Evolutionary conservation across 2,797 vertebrate genomes (phyloP).

Genomic region (Notolepis coatsorum): DNA sequence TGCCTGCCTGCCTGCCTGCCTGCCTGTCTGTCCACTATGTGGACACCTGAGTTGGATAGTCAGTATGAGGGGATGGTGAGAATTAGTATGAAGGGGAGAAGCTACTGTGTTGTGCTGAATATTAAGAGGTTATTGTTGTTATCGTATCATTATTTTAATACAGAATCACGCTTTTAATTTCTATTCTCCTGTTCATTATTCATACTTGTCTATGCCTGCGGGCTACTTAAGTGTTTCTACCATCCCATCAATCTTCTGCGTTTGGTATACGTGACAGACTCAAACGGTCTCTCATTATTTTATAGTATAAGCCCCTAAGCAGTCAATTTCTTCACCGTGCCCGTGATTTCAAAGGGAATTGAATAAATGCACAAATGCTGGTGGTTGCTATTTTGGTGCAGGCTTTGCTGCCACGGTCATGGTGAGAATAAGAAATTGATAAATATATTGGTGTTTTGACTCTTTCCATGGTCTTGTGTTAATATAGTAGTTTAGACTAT

Average conservation of each 20-base stretch:
- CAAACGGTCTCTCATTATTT: conserved; percentile 43
- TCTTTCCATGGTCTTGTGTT: too few species aligned
- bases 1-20: not conserved
- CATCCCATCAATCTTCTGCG: conserved; percentile 32
- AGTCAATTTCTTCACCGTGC: conserved; percentile 47
- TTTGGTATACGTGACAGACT: conserved; percentile 24
- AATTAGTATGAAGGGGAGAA: too few species aligned
- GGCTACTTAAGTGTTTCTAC: conserved; percentile 3
- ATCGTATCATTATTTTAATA: too few species aligned
- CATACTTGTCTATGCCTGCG: not conserved
- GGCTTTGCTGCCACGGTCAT: conserved; percentile 1
- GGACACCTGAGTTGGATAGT: too few species aligned
- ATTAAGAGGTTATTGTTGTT: too few species aligned
- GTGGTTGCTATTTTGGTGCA: conserved; percentile 22
- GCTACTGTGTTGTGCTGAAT: too few species aligned
- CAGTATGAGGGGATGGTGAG: too few species aligned
- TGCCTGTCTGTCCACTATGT: not conserved
- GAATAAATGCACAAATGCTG: conserved; percentile 23
- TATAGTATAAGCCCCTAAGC: conserved; percentile 40
- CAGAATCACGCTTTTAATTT: not conserved
- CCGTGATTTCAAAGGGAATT: conserved; percentile 20
- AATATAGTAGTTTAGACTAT: too few species aligned
- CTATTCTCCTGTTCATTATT: not conserved
- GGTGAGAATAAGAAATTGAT: conserved; percentile 29
- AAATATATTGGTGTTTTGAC: too few species aligned